Evolutionary conservation across 1,140 invertebrate genomes (phyloP).

Genomic region (Zophobas morio): DNA sequence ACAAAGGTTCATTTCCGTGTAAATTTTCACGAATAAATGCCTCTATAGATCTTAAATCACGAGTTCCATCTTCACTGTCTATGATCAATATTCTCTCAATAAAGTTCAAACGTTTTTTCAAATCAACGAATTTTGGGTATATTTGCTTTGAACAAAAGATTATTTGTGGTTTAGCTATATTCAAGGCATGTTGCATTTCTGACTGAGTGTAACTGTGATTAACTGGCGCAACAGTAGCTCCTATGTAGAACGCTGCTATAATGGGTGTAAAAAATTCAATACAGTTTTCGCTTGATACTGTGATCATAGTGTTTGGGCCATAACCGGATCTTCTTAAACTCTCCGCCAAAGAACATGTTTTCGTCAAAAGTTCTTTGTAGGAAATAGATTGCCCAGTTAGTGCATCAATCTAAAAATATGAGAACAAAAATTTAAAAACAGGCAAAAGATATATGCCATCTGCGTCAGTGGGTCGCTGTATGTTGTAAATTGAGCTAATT

Average conservation of each 20-base stretch:
- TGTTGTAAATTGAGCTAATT: background rate
- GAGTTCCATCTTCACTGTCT: conserved; percentile 17
- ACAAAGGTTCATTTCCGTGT: conserved; percentile 24
- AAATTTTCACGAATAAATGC: background rate
- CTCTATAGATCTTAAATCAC: background rate
- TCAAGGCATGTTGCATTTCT: conserved; percentile 69
- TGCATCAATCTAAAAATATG: conserved; percentile 54
- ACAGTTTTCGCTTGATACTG: conserved; percentile 73
- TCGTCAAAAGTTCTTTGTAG: conserved; percentile 48
- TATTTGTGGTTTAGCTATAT: conserved; percentile 70
- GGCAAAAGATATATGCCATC: no score
- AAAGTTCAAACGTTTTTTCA: conserved; percentile 31
- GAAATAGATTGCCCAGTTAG: conserved; percentile 40
- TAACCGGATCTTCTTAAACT: conserved; percentile 47
- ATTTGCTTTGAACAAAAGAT: conserved; percentile 65
- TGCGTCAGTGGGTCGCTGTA: background rate
- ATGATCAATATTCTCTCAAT: conserved; percentile 57
- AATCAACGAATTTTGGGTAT: conserved; percentile 36
- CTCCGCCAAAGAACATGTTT: conserved; percentile 48
- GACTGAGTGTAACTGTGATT: conserved; percentile 71
- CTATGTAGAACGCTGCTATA: conserved; percentile 69
- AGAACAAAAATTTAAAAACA: no score
- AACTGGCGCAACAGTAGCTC: conserved; percentile 71
- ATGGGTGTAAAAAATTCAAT: conserved; percentile 69
- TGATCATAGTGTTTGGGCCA: conserved; percentile 64